Evolutionary conservation across 2,113 vertebrate genomes (phyloP), one percentile per base, ranked within the genome.

Genomic region (Merops nubicus): DNA sequence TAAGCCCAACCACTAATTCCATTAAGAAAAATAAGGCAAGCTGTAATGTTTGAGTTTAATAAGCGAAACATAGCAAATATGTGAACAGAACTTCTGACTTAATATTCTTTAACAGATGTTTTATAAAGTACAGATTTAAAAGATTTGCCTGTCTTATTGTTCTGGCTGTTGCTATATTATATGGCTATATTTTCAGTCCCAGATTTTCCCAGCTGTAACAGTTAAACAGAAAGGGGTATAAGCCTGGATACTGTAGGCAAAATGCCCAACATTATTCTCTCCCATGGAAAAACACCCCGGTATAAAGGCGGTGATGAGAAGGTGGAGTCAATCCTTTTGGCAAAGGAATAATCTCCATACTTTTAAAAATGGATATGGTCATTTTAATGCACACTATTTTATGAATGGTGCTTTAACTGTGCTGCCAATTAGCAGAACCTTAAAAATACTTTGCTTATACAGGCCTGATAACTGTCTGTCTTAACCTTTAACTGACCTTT

Each of bases 61-160:
- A 97, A 93, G 89, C 7, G 34, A 96, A 95, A 91, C 83, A 57
- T 62, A 91, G 95, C 80, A 96, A 97, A 94, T 91, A 97, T 87
- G 83, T 53, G 92, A 96, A 88, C 86, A 97, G 91, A 96, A 96
- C 86, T 97, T 93, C 92, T 95, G 88, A 96, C 92, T 94, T 96
- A 93, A 94, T 94, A 94, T 95, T 97, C 91, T 78, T 97, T 82
- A 97, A 91, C 93, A 94, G 95, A 89, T 96, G 96, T 95, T 97
- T 97, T 97, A 89, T 92, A 94, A 95, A 93, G 90, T 62, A 92
- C 92, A 95, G 91, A 96, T 94, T 97, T 96, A 94, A 94, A 96
- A 97, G 91, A 96, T 95, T 91, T 97, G 96, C 88, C 91, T 91
- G 90, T 93, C 95, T 94, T 89, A 95, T 94, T 92, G 88, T 96